These are phyloP conservation scores for Echiichthys vipera DNA, from an alignment of 2,797 vertebrate species.

Conservation along the genomic window DNA sequence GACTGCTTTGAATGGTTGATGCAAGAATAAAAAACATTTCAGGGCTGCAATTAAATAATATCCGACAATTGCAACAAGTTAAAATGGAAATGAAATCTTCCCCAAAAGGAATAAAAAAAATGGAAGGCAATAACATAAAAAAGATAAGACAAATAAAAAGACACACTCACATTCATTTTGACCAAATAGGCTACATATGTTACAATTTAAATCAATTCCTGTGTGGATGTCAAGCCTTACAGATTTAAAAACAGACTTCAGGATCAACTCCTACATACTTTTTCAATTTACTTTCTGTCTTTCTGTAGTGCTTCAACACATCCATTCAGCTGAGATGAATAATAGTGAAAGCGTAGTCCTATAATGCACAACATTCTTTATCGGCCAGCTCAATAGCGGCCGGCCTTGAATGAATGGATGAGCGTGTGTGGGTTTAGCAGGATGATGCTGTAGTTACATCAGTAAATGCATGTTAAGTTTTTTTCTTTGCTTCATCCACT, in stretches of 20 bases:
- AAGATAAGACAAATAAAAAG: no score
- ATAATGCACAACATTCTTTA: constrained; percentile 52
- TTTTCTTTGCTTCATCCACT: no score
- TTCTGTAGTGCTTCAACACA: constrained; percentile 6
- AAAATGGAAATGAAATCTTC: no score
- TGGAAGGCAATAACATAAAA: no score
- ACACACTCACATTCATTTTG: no score
- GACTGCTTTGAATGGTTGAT: no score
- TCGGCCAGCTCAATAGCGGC: constrained; percentile 52
- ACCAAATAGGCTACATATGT: no score
- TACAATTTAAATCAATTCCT: background rate
- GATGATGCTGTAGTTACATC: constrained; percentile 48
- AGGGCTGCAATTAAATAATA: no score
- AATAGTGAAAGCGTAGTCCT: constrained; percentile 21
- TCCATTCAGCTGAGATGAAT: constrained; percentile 47
- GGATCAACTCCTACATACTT: constrained; percentile 30
- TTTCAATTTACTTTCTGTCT: constrained; percentile 26
- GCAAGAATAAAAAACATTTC: no score
- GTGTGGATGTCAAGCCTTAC: background rate
- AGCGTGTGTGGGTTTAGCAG: constrained; percentile 55
- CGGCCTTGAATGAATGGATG: constrained; percentile 61
- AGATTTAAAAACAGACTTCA: background rate
- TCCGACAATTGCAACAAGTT: no score
- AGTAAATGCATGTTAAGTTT: constrained; percentile 57
- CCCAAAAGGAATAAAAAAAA: no score